Conservation (phyloP, 2,113 vertebrate genomes). For the Rhipidura dahli region DNA sequence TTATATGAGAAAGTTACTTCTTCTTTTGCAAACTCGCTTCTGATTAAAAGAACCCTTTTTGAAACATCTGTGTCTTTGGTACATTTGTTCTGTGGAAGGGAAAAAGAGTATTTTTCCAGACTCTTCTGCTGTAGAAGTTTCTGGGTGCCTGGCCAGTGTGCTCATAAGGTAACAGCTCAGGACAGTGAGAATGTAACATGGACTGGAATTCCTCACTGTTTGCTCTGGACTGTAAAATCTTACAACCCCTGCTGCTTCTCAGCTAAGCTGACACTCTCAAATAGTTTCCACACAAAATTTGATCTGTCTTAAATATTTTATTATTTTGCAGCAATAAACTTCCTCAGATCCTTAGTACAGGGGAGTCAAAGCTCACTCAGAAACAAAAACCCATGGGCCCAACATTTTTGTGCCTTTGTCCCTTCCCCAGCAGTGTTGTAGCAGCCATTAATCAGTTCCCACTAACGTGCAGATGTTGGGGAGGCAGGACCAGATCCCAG, state of each 20-base stretch:
- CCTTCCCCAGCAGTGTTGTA: not conserved
- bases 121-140: not conserved
- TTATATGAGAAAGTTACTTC: conserved; percentile 66
- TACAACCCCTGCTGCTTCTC: conserved; percentile 28
- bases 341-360: not conserved
- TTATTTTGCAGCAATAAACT: not conserved
- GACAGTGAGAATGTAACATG: not conserved
- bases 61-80: not conserved
- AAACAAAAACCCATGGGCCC: not conserved
- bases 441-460: not conserved
- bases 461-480: not conserved
- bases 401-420: not conserved
- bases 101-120: not conserved
- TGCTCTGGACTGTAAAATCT: conserved; percentile 52
- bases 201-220: conserved; percentile 46
- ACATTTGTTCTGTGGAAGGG: not conserved
- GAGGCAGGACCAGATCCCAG: not conserved
- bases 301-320: not conserved
- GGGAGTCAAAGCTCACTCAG: not conserved
- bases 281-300: conserved; percentile 16
- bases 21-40: conserved; percentile 53
- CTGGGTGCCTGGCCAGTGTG: conserved; percentile 9
- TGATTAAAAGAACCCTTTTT: conserved; percentile 48
- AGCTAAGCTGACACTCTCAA: conserved; percentile 17
- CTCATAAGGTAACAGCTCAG: conserved; percentile 24